Base-by-base conservation (phyloP, 2,888 invertebrate species). In the Diloba caeruleocephala region DNA sequence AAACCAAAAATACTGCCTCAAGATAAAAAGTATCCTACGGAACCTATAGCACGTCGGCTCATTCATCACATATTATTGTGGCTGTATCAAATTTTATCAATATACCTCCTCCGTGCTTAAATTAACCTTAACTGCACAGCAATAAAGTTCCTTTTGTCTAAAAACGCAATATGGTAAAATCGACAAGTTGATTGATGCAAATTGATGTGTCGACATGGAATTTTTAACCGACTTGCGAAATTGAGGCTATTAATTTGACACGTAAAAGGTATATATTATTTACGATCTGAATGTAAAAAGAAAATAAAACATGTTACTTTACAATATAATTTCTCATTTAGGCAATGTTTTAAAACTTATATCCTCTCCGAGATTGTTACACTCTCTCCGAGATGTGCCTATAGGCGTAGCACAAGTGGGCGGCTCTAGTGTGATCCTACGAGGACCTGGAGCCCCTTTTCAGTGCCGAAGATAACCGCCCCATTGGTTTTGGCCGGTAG, bases 161-260 rank as follows among this genome's bases (percentile, higher is more conserved):
- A 15, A 43, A 0, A 6, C 3, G 3, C 2, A 17, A n/a, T 41
- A 37, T 45, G 50, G 26, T 54, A 60, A 71, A 42, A 65, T 56
- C 42, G 61, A 34, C 54, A 58, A 55, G 61, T 49, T 68, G 72
- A 68, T 70, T 36, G 62, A 71, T 71, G 72, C 50, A 60, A 71
- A 71, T 70, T 68, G 68, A 64, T 68, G 51, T 67, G 57, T 54
- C 57, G 61, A 68, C 66, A 60, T 52, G 56, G 45, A 64, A 61
- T 58, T 71, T 71, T 71, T 61, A 51, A 71, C 49, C 28, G 36
- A 51, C 46, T 61, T 51, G 66, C 53, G 45, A 61, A 65, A 68
- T 51, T 45, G 10, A 54, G 13, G 46, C 46, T 50, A 26, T 56
- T 61, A 52, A 49, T 65, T 49, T 56, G 41, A 55, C 52, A 48